A percentile compares a stretch with the other conserved stretches of the same genome.
These are phyloP conservation scores for Eretmocerus hayati DNA, from an alignment of 2,888 invertebrate genomes.

Conservation along the genomic window DNA sequence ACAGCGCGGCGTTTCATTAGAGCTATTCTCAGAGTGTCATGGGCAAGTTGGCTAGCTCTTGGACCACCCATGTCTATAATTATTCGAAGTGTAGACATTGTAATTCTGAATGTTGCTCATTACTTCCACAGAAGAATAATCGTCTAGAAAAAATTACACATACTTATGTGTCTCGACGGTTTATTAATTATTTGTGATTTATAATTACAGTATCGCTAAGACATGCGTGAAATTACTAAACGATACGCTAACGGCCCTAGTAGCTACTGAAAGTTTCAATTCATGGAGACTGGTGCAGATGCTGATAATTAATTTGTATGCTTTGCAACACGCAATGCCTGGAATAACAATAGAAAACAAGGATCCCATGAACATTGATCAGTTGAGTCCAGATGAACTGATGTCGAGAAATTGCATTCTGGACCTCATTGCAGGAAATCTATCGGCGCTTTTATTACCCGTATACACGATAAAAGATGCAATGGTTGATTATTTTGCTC, in stretches of 20 bases:
- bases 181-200: too few relatives aligned
- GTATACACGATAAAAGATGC: conserved; percentile 63
- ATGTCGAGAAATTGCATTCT: conserved; percentile 54
- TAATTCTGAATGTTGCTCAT: too few relatives aligned
- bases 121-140: too few relatives aligned
- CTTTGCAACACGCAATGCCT: conserved; percentile 57
- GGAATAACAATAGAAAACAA: conserved; percentile 41
- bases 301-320: conserved; percentile 69
- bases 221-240: conserved; percentile 60
- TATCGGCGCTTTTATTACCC: conserved; percentile 64
- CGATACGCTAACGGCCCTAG: conserved; percentile 65
- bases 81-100: not conserved
- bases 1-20: too few relatives aligned
- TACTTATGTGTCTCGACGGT: too few relatives aligned
- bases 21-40: too few relatives aligned
- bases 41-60: too few relatives aligned
- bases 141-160: too few relatives aligned
- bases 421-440: conserved; percentile 58
- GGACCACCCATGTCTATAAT: too few relatives aligned
- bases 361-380: conserved; percentile 45
- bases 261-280: conserved; percentile 72
- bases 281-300: conserved; percentile 72
- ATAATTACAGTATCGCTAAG: conserved; percentile 51
- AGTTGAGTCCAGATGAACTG: conserved; percentile 55
- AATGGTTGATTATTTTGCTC: conserved; percentile 58